Conservation (phyloP, 2,113 vertebrate genomes). For the Centrocercus urophasianus region DNA sequence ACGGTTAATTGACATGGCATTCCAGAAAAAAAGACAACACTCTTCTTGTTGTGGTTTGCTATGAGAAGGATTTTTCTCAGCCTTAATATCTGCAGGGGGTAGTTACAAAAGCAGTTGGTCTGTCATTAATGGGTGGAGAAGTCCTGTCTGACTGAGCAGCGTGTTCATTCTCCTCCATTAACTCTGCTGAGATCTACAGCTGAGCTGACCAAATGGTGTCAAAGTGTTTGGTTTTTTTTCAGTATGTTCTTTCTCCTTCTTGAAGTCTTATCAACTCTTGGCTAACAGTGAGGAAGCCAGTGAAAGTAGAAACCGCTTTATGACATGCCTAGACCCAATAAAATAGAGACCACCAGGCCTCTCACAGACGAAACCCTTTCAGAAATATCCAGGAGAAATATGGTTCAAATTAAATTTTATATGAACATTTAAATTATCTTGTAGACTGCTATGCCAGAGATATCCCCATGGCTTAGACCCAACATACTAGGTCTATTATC, state of each 20-base stretch:
- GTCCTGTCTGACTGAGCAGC: conserved; percentile 50
- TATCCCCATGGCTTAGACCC: background rate
- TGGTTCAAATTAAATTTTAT: conserved; percentile 51
- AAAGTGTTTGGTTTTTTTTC: background rate
- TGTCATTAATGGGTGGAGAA: conserved; percentile 51
- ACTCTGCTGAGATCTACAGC: conserved; percentile 27
- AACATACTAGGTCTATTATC: background rate
- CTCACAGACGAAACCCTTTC: background rate
- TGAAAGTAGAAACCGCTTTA: conserved; percentile 1
- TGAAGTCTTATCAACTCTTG: conserved; percentile 22
- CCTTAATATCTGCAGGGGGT: conserved; percentile 62
- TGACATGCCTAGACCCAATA: conserved; percentile 52
- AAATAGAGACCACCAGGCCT: conserved; percentile 14
- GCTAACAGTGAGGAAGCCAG: background rate
- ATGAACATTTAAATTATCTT: conserved; percentile 28
- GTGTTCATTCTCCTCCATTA: conserved; percentile 40
- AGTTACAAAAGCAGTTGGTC: conserved; percentile 59
- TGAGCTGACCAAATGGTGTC: conserved; percentile 32
- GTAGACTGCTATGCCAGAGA: background rate
- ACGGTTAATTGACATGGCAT: background rate
- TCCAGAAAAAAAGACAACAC: conserved; percentile 3
- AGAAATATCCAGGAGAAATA: conserved; percentile 43
- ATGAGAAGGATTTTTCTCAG: conserved; percentile 62
- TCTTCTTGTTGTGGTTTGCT: conserved; percentile 39
- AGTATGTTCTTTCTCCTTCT: background rate